Percentiles rank a stretch among this genome's conserved stretches.
Evolutionary conservation across 2,113 vertebrate species (phyloP).

Genomic region (Stegastes partitus): DNA sequence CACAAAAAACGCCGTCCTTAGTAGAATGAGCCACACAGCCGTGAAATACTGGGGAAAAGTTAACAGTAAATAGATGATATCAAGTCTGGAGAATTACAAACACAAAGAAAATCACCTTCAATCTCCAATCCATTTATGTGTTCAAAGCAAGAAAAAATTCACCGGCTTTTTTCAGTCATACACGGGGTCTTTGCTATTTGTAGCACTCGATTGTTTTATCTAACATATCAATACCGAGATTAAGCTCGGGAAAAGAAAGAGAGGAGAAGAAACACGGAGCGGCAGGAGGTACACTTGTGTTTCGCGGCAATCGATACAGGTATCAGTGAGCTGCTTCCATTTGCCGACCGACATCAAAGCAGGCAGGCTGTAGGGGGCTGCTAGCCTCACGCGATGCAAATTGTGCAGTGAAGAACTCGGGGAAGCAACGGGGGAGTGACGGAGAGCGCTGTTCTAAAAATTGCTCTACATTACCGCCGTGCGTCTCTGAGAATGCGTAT

Average conservation of each 20-base stretch:
- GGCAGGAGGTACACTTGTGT: conserved; percentile 62
- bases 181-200: conserved; percentile 30
- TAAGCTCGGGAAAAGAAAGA: conserved; percentile 46
- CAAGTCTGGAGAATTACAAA: conserved; percentile 25
- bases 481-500: background rate
- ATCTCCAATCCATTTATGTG: background rate
- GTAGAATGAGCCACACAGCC: conserved; percentile 17
- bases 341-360: conserved; percentile 74
- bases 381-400: conserved; percentile 62
- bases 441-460: conserved; percentile 26
- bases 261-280: conserved; percentile 55
- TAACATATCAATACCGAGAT: conserved; percentile 67
- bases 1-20: background rate
- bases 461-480: background rate
- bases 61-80: conserved; percentile 24
- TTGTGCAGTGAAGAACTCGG: conserved; percentile 42
- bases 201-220: conserved; percentile 36
- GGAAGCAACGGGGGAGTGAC: conserved; percentile 27
- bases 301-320: conserved; percentile 72
- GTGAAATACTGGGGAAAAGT: conserved; percentile 15
- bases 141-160: conserved; percentile 26
- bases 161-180: conserved; percentile 44
- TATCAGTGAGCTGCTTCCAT: conserved; percentile 70
- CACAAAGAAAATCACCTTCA: conserved; percentile 7
- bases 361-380: conserved; percentile 51